A percentile compares a stretch with the other conserved stretches of the same genome.
Conservation (phyloP, 2,797 vertebrate species). For the Vespertilio murinus region DNA sequence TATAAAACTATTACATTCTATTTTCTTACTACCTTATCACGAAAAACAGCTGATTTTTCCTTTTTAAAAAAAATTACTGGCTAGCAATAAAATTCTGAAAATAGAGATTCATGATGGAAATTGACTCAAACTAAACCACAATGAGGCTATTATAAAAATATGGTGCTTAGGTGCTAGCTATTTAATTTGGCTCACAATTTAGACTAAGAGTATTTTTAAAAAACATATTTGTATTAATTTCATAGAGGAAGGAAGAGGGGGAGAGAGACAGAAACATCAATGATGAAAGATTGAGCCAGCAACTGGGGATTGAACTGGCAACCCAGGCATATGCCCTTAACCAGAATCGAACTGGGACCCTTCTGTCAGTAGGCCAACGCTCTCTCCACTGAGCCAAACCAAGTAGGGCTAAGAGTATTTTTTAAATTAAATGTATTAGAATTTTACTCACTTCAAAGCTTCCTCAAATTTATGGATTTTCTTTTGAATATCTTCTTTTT, state of each 20-base stretch:
- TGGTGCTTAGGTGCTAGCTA: background rate
- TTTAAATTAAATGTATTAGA: conserved; percentile 14
- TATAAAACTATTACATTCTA: conserved; percentile 45
- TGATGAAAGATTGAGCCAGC: too few species aligned
- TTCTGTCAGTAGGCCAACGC: too few species aligned
- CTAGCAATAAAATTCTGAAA: conserved; percentile 58
- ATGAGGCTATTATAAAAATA: background rate
- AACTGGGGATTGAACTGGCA: too few species aligned
- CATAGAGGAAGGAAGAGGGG: too few species aligned
- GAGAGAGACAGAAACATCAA: too few species aligned
- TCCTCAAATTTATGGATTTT: conserved; percentile 89
- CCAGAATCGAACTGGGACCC: too few species aligned
- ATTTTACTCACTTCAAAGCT: conserved; percentile 88
- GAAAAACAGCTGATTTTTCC: conserved; percentile 53
- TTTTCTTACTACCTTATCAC: conserved; percentile 51
- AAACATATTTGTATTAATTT: too few species aligned
- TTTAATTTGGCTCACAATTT: background rate
- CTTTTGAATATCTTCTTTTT: conserved; percentile 86
- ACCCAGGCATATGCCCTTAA: too few species aligned
- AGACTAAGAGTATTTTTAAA: background rate
- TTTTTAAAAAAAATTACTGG: background rate
- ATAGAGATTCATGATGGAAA: background rate
- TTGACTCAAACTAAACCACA: background rate
- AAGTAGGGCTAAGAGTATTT: background rate
- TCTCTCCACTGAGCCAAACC: too few species aligned